Percentiles rank a stretch among this genome's conserved stretches.
Evolutionary conservation across 2,113 vertebrate genomes (phyloP).

Genomic region (Macrotus californicus): DNA sequence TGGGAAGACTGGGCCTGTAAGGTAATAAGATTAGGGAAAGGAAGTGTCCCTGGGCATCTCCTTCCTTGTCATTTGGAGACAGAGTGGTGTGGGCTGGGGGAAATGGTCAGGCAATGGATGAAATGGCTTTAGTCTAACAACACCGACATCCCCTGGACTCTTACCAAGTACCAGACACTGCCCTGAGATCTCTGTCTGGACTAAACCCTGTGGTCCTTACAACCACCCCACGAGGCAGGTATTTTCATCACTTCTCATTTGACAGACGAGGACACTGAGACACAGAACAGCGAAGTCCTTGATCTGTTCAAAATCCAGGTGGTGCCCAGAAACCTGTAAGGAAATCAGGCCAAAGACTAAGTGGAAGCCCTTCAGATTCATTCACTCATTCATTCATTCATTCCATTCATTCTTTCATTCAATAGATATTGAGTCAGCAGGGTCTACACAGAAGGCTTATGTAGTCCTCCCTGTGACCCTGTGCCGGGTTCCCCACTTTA

Average conservation of each 20-base stretch:
- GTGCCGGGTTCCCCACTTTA: not conserved
- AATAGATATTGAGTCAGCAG: accelerated
- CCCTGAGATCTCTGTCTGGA: not conserved
- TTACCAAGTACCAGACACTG: not conserved
- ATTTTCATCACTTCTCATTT: not conserved
- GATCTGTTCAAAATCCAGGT: not conserved
- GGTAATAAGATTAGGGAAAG: not conserved
- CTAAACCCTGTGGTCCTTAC: not conserved
- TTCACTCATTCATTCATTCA: too few relatives aligned
- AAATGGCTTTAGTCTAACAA: not conserved
- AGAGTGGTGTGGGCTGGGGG: not conserved
- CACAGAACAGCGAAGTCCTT: not conserved
- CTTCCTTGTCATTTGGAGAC: not conserved
- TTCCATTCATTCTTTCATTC: not conserved
- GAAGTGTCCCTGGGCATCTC: not conserved
- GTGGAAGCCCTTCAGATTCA: not conserved
- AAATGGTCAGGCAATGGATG: not conserved
- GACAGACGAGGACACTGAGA: not conserved
- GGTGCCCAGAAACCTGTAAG: not conserved
- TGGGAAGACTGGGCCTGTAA: not conserved
- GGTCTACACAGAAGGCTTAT: not conserved
- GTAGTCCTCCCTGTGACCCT: accelerated
- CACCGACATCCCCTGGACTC: not conserved
- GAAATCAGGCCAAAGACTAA: not conserved
- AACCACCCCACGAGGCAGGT: not conserved